Percentiles rank a stretch among this genome's conserved stretches.
Evolutionary conservation across 2,797 vertebrate species (phyloP).

Genomic region (Phrynocephalus forsythii): DNA sequence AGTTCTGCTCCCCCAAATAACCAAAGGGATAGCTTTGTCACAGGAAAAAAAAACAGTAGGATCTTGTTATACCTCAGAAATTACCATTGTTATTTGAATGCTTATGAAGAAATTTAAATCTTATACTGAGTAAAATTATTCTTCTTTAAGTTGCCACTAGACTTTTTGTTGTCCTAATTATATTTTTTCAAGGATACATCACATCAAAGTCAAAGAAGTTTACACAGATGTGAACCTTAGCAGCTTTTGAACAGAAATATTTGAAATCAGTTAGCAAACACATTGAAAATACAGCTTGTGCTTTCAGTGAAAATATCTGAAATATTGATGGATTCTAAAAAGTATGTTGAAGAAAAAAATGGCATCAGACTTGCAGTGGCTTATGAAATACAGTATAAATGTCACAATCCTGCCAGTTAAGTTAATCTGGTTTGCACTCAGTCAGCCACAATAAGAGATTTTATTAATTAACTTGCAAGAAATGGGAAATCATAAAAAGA

Average conservation of each 20-base stretch:
- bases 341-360: slow-evolving; percentile 10
- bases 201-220: neutral
- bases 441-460: neutral
- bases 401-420: neutral
- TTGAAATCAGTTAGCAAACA: neutral
- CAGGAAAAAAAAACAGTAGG: no score
- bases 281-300: slow-evolving; percentile 3
- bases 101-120: no score
- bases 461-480: slow-evolving; percentile 13
- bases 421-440: neutral
- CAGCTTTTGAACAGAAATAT: neutral
- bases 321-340: slow-evolving; percentile 17
- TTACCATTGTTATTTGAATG: no score
- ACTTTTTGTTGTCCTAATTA: no score
- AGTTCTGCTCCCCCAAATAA: neutral
- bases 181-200: neutral
- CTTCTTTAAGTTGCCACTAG: no score
- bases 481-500: neutral
- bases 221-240: neutral
- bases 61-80: no score
- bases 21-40: no score
- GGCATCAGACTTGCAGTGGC: neutral
- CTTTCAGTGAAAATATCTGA: neutral
- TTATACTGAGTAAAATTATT: no score
- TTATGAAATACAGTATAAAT: slow-evolving; percentile 2